A percentile compares a stretch with the other conserved stretches of the same genome.
Conservation (phyloP, 2,888 invertebrate species). For the Argyra leucocephala region DNA sequence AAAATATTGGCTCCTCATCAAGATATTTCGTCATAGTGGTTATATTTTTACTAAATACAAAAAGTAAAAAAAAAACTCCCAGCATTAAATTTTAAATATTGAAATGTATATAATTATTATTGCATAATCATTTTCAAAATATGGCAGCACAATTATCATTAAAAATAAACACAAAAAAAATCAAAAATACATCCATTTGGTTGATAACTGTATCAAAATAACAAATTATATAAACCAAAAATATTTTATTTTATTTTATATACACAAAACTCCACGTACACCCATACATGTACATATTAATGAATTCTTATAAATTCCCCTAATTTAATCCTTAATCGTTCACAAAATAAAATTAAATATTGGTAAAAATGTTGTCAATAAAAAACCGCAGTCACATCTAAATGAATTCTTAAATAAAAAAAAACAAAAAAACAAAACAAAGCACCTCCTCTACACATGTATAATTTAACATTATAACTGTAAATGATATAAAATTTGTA, state of each 20-base stretch:
- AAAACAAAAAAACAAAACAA: neutral
- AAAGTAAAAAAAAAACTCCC: too few species aligned
- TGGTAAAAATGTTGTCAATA: neutral
- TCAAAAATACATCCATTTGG: neutral
- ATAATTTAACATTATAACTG: neutral
- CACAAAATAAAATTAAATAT: neutral
- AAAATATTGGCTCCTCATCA: too few species aligned
- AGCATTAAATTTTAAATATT: too few species aligned
- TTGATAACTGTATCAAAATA: conserved; percentile 3
- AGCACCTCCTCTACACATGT: neutral
- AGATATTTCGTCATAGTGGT: too few species aligned
- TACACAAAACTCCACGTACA: too few species aligned
- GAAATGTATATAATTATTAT: too few species aligned
- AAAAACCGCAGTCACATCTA: neutral
- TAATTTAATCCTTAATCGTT: neutral
- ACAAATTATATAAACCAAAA: neutral
- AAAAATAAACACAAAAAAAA: neutral
- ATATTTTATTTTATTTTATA: too few species aligned
- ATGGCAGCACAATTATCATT: too few species aligned
- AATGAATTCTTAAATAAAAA: neutral
- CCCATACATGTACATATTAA: neutral
- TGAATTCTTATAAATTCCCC: neutral
- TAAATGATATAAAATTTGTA: neutral
- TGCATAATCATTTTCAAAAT: too few species aligned
- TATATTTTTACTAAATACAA: too few species aligned